Base-by-base conservation (phyloP, 2,113 vertebrate genomes). In the Ranitomeya imitator region DNA sequence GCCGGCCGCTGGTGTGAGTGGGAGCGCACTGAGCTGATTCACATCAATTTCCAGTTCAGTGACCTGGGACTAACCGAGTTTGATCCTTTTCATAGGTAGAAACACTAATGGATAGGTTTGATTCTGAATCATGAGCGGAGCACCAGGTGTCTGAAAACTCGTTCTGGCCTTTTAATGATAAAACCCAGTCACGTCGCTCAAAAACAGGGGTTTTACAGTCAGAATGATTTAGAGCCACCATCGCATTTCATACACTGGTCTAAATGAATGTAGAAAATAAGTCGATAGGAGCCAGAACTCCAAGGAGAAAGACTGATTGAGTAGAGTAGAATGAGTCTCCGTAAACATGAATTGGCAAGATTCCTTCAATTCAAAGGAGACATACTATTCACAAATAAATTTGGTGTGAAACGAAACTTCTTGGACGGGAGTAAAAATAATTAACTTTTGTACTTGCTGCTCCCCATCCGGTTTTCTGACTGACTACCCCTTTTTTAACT, bases 101-200 rank as follows among this genome's bases (percentile, higher is more conserved):
- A 45, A 74, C 83, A 85, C 52, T 85, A 85, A 85, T 85, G 69
- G 83, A 85, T 71, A 85, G 83, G 26, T 85, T 74, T 85, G 83
- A 74, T 71, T 73, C 74, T 85, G 83, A 85, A 16, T 59, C 83
- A 85, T 74, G 52, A 57, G 8, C 26, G 2, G 23, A 59, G 83
- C 26, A 37, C 51, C 59, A 15, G 73, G 59, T 60, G 54, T 31
- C 55, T 57, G 67, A 45, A 74, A 59, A 37, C n/a, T 15, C 7
- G n/a, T 45, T 55, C 69, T 21, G 54, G 54, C 69, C 67, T 45
- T 76, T 85, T 85, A 21, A 54, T 69, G 63, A 84, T 69, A 84
- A 69, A 45, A 65, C 57, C 26, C 18, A 8, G 26, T 3, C 80
- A 51, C 6, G 18, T 61, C 2, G 23, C 51, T n/a, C 7, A 2